phyloP scores from a whole-genome alignment of 1,140 invertebrate species.

The Cydia amplana region DNA sequence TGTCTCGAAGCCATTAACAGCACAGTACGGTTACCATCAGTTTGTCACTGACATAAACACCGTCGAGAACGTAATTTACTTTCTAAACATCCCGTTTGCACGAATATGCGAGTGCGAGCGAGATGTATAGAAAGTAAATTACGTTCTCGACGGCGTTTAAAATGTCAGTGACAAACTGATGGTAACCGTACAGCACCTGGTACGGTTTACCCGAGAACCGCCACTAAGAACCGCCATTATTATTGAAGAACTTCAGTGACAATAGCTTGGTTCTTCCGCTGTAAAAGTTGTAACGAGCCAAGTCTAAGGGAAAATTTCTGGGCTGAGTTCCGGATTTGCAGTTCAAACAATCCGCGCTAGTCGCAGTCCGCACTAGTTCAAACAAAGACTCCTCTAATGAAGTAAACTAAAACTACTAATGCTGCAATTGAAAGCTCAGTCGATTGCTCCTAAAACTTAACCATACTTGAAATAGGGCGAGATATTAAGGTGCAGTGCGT shows the following conservation, averaged over 20 bases:
- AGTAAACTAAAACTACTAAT: neutral
- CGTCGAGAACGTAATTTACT: no score
- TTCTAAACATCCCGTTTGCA: no score
- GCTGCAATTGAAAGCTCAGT: neutral
- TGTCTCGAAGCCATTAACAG: neutral
- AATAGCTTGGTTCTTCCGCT: neutral
- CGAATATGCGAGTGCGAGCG: no score
- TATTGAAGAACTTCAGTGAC: neutral
- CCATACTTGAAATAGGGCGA: neutral
- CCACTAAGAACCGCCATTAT: no score
- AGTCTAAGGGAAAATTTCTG: neutral
- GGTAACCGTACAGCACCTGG: neutral
- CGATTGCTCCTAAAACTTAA: neutral
- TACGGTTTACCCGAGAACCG: neutral
- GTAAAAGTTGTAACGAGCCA: neutral
- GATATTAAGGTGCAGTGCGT: no score
- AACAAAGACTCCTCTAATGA: neutral
- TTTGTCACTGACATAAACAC: no score
- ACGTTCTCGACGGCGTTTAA: no score
- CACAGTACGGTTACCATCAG: no score
- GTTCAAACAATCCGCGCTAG: no score
- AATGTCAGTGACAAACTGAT: no score
- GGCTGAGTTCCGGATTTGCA: neutral
- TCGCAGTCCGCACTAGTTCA: no score
- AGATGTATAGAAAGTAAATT: no score